Conservation (phyloP, 35 echinoderm and acorn worm species). For the Hemicentrotus pulcherrimus region DNA sequence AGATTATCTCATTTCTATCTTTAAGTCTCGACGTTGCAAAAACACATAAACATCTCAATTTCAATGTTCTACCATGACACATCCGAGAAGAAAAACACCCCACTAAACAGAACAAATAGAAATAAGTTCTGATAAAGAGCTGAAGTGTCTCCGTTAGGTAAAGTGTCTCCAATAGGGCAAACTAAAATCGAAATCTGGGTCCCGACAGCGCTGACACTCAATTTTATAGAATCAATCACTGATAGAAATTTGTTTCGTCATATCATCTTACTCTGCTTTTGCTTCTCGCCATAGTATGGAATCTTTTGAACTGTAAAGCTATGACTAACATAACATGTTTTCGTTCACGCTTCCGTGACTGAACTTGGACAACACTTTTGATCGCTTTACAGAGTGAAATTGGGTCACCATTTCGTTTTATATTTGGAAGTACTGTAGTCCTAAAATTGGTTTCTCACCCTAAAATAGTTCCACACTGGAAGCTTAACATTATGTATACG, state of each 20-base stretch:
- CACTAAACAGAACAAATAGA: neutral
- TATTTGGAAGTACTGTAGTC: neutral
- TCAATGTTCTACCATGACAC: neutral
- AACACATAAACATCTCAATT: neutral
- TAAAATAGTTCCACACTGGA: neutral
- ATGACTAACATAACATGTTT: conserved; percentile 19
- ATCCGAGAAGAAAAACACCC: neutral
- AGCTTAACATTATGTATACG: neutral
- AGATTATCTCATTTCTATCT: neutral
- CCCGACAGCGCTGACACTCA: neutral
- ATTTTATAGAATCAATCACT: conserved; percentile 20
- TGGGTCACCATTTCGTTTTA: neutral
- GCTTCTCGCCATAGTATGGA: neutral
- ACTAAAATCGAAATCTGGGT: neutral
- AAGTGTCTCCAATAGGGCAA: neutral
- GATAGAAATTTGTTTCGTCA: conserved; percentile 1
- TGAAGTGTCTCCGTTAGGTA: neutral
- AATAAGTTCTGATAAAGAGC: neutral
- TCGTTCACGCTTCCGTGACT: neutral
- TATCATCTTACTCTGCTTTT: neutral
- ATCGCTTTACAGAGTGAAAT: neutral
- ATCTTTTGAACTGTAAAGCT: neutral
- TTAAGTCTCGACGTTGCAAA: neutral
- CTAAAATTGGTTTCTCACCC: neutral
- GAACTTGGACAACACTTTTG: neutral